Evolutionary conservation across 2,113 vertebrate species (phyloP).

Genomic region (Tragelaphus imberbis): DNA sequence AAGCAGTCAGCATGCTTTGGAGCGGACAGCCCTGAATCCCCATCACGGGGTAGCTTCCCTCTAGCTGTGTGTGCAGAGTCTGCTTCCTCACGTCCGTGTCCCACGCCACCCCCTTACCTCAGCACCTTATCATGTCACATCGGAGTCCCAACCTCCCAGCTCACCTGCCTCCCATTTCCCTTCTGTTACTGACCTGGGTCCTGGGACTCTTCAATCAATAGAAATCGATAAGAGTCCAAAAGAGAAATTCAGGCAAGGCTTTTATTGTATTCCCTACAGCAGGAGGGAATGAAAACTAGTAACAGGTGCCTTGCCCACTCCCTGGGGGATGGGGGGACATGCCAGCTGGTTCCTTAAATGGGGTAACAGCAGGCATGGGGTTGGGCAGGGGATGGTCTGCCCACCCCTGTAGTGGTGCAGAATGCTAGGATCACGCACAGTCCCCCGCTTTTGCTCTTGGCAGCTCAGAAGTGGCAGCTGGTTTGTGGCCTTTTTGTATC

Average conservation of each 20-base stretch:
- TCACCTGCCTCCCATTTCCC: neutral
- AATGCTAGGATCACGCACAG: rapidly evolving
- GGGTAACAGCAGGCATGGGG: neutral
- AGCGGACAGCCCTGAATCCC: neutral
- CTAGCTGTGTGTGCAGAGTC: neutral
- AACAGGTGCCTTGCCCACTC: neutral
- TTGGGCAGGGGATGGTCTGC: neutral
- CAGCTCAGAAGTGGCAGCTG: neutral
- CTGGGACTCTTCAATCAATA: neutral
- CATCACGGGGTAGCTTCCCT: rapidly evolving
- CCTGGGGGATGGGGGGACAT: neutral
- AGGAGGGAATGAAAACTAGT: neutral
- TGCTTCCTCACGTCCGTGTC: neutral
- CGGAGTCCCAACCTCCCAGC: neutral
- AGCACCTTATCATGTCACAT: too few species aligned
- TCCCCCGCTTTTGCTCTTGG: neutral
- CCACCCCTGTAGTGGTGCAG: neutral
- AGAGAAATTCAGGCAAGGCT: neutral
- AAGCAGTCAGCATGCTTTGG: neutral
- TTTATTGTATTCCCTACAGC: neutral
- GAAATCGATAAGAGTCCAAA: neutral
- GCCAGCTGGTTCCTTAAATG: neutral
- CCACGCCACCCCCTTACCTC: neutral
- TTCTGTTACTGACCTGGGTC: neutral
- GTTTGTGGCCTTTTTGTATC: neutral